These are phyloP conservation scores for Toxotes chatareus DNA, from an alignment of 2,113 vertebrate species.

Conservation along the genomic window DNA sequence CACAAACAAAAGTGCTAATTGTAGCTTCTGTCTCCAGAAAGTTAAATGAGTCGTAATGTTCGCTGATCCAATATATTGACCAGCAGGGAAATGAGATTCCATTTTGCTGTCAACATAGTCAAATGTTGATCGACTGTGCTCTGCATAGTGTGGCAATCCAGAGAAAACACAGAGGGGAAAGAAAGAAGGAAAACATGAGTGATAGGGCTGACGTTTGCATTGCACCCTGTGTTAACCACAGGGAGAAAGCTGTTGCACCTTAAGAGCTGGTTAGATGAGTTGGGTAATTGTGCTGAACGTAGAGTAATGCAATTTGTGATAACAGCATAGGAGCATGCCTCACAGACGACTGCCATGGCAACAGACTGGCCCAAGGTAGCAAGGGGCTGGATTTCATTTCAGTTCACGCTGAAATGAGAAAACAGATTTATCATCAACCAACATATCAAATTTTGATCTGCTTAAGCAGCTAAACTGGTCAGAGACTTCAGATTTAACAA, in stretches of 20 bases:
- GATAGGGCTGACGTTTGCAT: not conserved
- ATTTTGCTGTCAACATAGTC: slow-evolving; percentile 23
- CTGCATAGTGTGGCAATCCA: not conserved
- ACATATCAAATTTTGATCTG: slow-evolving; percentile 28
- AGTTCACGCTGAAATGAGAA: slow-evolving; percentile 49
- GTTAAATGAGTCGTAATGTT: slow-evolving; percentile 4
- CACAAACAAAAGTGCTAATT: not conserved
- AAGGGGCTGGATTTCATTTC: slow-evolving; percentile 52
- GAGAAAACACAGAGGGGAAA: slow-evolving; percentile 2
- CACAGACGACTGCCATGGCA: slow-evolving; percentile 76
- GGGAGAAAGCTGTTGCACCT: slow-evolving; percentile 36
- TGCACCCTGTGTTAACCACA: not conserved
- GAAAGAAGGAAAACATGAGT: not conserved
- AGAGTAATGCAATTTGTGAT: slow-evolving; percentile 63
- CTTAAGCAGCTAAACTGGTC: slow-evolving; percentile 18
- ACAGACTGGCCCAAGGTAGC: slow-evolving; percentile 68
- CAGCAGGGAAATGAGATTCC: slow-evolving; percentile 35
- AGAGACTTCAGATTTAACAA: slow-evolving; percentile 31
- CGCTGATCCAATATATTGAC: slow-evolving; percentile 42
- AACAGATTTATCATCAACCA: slow-evolving; percentile 42
- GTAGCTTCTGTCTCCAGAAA: not conserved
- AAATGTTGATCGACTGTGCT: not conserved
- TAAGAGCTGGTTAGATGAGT: slow-evolving; percentile 53
- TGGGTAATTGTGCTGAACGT: slow-evolving; percentile 56
- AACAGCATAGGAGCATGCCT: slow-evolving; percentile 58